Evolutionary conservation across 2,888 invertebrate genomes (phyloP).

Genomic region (Laspeyria flexula): DNA sequence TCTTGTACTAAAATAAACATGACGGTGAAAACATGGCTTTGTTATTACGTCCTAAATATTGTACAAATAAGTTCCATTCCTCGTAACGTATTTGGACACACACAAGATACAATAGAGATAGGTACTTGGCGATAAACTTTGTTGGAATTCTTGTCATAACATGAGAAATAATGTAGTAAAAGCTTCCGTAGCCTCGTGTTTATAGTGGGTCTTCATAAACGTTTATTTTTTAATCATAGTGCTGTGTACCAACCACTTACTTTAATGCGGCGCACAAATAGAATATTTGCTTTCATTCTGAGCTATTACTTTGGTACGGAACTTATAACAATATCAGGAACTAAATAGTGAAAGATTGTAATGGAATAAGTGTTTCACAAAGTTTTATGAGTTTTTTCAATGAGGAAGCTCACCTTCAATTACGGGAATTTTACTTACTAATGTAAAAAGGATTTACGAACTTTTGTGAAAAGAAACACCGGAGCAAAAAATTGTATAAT

Average conservation of each 20-base stretch:
- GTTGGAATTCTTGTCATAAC: slow-evolving; percentile 1
- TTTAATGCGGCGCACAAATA: slow-evolving; percentile 28
- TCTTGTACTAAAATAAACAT: background rate
- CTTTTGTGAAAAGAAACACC: background rate
- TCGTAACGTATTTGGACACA: background rate
- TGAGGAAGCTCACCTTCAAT: background rate
- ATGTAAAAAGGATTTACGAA: background rate
- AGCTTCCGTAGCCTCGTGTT: slow-evolving; percentile 13
- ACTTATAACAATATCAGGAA: slow-evolving; percentile 2
- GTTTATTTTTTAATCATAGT: slow-evolving; percentile 26
- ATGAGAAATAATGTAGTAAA: slow-evolving; percentile 9
- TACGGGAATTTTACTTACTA: background rate
- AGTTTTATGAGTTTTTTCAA: background rate
- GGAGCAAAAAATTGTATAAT: background rate
- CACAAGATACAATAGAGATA: slow-evolving; percentile 1
- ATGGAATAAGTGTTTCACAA: too few species aligned
- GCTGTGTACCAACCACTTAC: slow-evolving; percentile 20
- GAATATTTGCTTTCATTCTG: slow-evolving; percentile 25
- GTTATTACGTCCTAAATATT: background rate
- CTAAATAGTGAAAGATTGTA: background rate
- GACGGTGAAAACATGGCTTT: background rate
- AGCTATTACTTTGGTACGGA: slow-evolving; percentile 22
- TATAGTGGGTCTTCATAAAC: slow-evolving; percentile 11
- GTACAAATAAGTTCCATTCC: background rate
- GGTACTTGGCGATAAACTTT: slow-evolving; percentile 1